Evolutionary conservation across 2,797 vertebrate genomes (phyloP).

Genomic region (Enteromius radiatus): DNA sequence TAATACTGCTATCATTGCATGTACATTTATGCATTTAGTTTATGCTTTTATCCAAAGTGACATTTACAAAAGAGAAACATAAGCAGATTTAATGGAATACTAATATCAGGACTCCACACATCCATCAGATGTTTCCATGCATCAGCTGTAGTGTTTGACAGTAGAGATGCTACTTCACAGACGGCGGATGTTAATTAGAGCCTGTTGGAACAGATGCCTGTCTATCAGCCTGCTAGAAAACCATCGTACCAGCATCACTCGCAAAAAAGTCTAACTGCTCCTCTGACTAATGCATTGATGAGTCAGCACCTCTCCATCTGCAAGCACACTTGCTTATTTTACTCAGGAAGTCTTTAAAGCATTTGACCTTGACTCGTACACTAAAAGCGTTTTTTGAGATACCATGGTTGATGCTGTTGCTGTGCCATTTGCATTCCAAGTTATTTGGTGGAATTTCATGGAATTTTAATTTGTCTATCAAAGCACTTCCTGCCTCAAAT

Average conservation of each 20-base stretch:
- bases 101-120: not conserved
- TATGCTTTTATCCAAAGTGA: not conserved
- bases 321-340: not conserved
- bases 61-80: not conserved
- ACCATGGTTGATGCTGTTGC: not conserved
- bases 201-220: constrained; percentile 40
- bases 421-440: constrained; percentile 56
- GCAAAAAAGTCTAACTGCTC: constrained; percentile 10
- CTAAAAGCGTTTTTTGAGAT: not conserved
- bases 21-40: no score
- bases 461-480: constrained; percentile 79
- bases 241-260: constrained; percentile 17
- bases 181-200: constrained; percentile 44
- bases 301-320: not conserved
- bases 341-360: not conserved
- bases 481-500: constrained; percentile 80
- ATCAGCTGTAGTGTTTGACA: constrained; percentile 28
- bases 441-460: constrained; percentile 64
- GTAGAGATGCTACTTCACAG: constrained; percentile 38
- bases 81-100: not conserved
- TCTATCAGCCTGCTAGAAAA: constrained; percentile 27
- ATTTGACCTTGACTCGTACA: not conserved
- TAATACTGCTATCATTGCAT: not conserved
- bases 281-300: not conserved
- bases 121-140: constrained; percentile 3